phyloP scores from a whole-genome alignment of 2,888 invertebrate species.

The Pilophorus perplexus region DNA sequence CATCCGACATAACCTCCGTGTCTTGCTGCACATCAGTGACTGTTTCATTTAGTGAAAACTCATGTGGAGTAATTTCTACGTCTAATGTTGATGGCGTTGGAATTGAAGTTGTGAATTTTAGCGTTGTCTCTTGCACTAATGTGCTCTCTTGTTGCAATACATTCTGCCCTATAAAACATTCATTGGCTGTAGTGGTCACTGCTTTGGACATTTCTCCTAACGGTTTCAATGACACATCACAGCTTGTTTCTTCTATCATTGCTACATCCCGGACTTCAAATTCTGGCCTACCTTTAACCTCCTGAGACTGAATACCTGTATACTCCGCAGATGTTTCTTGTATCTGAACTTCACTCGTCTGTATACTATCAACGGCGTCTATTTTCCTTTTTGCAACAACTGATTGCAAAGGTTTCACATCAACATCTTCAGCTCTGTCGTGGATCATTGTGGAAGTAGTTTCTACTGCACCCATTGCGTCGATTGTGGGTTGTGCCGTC shows the following conservation, averaged over 20 bases:
- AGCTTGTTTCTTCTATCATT: slow-evolving; percentile 48
- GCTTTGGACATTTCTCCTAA: slow-evolving; percentile 35
- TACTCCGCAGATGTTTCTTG: slow-evolving; percentile 39
- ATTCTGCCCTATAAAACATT: slow-evolving; percentile 33
- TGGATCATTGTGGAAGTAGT: slow-evolving; percentile 47
- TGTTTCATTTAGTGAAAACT: slow-evolving; percentile 36
- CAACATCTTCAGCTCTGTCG: slow-evolving; percentile 47
- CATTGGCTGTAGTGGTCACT: slow-evolving; percentile 16
- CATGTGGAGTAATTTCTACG: slow-evolving; percentile 37
- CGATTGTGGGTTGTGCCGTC: slow-evolving; percentile 46
- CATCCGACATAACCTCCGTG: slow-evolving; percentile 23
- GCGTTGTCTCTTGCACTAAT: slow-evolving; percentile 37
- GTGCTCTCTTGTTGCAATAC: slow-evolving; percentile 42
- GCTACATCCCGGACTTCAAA: slow-evolving; percentile 51
- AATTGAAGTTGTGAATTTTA: slow-evolving; percentile 11
- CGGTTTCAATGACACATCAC: slow-evolving; percentile 51
- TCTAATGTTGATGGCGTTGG: slow-evolving; percentile 18
- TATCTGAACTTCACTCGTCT: slow-evolving; percentile 32
- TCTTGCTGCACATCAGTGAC: slow-evolving; percentile 34
- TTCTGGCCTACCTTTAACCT: slow-evolving; percentile 44
- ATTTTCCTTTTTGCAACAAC: slow-evolving; percentile 37
- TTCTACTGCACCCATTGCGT: slow-evolving; percentile 45
- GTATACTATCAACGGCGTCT: slow-evolving; percentile 37
- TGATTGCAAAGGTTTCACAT: slow-evolving; percentile 1
- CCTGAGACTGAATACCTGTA: slow-evolving; percentile 1